Base-by-base conservation (phyloP, 1,140 invertebrate genomes). In the Galleria mellonella region DNA sequence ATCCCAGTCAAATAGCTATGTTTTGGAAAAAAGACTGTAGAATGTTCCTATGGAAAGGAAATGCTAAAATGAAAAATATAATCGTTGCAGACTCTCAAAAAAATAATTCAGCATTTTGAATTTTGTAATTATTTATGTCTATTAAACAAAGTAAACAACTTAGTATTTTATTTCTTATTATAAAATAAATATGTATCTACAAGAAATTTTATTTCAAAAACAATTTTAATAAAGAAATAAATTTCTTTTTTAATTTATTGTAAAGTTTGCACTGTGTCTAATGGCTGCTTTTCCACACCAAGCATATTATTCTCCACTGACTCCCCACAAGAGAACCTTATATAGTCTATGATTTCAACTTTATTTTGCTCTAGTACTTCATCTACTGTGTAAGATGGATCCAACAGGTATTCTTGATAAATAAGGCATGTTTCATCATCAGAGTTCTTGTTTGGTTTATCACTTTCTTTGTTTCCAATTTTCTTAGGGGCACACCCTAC, bases 401-500 rank as follows among this genome's bases (percentile, higher is more conserved):
- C 94, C 3, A 95, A 66, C n/a, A 98, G 78, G 75, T 93, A 98
- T 65, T 97, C 95, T 86, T 98, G 96, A 72, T 91, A 91, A 38
- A 97, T 90, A 41, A 98, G 87, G 58, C 88, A 90, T 1, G 84
- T 87, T 85, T 95, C 93, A 12, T 94, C 91, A 55, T 94, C 92
- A 40, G 88, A 61, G 61, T 91, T 89, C 45, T 87, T 71, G 1
- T 73, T 71, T 11, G 91, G 90, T 61, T 90, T 78, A 59, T 94
- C 91, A 38, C 86, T 83, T 36, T 88, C 87, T 46, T 88, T 82
- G 57, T 91, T 82, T 9, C 96, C 96, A 55, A 98, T 89, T 79
- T 91, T 92, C 14, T 56, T 73, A 0, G 96, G 96, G 66, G 95
- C 95, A 91, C 97, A 94, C 11, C 96, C 96, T 32, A 98, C 94